These are phyloP conservation scores for Caenorhabditis sp. DNA, from an alignment of 2,888 invertebrate species.

Conservation along the genomic window DNA sequence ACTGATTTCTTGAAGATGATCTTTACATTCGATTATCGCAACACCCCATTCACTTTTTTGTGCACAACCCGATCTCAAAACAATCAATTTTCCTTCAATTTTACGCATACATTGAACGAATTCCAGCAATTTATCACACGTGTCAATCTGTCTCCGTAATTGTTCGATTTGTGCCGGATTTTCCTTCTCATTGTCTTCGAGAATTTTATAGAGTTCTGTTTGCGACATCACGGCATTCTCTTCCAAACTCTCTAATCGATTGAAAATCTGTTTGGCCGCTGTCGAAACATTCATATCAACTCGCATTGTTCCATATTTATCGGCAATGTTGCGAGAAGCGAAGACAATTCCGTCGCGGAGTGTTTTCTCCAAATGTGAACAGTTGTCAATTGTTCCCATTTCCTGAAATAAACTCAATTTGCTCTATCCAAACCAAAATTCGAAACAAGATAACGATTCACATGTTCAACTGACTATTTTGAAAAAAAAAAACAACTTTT, in stretches of 20 bases:
- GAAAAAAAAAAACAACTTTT: background rate
- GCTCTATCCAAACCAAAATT: too few species aligned
- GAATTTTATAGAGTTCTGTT: constrained; percentile 9
- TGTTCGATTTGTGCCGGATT: constrained; percentile 7
- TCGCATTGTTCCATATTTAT: constrained; percentile 36
- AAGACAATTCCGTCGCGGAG: constrained; percentile 29
- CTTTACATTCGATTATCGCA: constrained; percentile 31
- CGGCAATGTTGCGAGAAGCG: constrained; percentile 23
- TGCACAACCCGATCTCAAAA: constrained; percentile 22
- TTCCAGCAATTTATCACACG: background rate
- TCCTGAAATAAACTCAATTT: too few species aligned
- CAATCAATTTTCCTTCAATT: constrained; percentile 30
- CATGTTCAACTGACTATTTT: background rate
- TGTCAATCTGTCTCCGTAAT: background rate
- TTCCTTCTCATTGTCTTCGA: constrained; percentile 29
- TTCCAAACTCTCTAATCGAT: constrained; percentile 28
- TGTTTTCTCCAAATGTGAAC: constrained; percentile 21
- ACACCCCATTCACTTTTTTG: constrained; percentile 31
- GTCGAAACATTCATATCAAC: constrained; percentile 18
- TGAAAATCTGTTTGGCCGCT: constrained; percentile 23
- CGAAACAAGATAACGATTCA: too few species aligned
- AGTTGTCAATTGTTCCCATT: background rate
- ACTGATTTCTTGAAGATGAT: constrained; percentile 15
- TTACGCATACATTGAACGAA: constrained; percentile 16
- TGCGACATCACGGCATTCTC: constrained; percentile 16